phyloP scores from a whole-genome alignment of 2,113 vertebrate genomes.

The Amblyornis subalaris region DNA sequence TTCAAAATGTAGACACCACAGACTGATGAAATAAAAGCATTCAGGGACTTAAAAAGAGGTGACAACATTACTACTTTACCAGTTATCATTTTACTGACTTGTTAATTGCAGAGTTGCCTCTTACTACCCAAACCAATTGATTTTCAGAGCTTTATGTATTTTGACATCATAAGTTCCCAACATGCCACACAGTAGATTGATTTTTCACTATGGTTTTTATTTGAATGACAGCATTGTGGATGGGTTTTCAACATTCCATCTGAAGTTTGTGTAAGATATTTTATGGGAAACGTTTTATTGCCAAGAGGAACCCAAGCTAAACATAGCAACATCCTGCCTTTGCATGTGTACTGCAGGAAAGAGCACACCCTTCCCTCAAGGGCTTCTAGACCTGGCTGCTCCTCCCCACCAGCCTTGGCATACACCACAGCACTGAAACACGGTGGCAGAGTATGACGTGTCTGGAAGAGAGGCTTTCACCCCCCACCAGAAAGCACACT shows the following conservation, averaged over 20 bases:
- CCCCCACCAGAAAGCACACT: neutral
- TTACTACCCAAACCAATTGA: neutral
- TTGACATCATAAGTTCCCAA: neutral
- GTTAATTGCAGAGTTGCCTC: neutral
- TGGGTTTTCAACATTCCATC: neutral
- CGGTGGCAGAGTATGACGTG: neutral
- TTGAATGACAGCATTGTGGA: neutral
- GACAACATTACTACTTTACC: neutral
- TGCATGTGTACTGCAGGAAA: neutral
- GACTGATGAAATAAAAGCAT: neutral
- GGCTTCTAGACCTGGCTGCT: neutral
- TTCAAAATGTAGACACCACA: neutral
- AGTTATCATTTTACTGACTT: neutral
- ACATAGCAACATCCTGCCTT: neutral
- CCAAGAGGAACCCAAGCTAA: slow-evolving; percentile 9
- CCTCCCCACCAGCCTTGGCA: neutral
- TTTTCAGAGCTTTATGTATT: neutral
- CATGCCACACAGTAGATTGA: neutral
- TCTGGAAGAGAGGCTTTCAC: neutral
- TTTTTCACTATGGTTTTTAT: neutral
- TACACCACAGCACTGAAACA: neutral
- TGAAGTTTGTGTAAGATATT: neutral
- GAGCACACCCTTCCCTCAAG: neutral
- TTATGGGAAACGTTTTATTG: neutral
- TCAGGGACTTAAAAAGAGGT: neutral